Evolutionary conservation across 2,888 invertebrate genomes (phyloP).

Genomic region (Diaperis boleti): DNA sequence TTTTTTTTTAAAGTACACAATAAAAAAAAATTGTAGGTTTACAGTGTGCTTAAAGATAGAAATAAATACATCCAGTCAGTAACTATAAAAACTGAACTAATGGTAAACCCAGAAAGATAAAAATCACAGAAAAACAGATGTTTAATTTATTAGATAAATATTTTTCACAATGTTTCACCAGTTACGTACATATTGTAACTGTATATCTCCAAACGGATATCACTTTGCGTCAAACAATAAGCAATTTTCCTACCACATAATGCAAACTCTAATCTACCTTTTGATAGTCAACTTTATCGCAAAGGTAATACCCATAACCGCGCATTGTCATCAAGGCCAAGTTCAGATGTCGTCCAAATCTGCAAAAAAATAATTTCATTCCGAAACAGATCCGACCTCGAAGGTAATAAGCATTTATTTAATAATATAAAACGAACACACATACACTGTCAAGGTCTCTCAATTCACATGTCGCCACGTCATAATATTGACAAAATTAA

Average conservation of each 20-base stretch:
- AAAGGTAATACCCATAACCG: constrained; percentile 9
- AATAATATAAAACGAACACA: constrained; percentile 31
- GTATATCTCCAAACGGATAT: not conserved
- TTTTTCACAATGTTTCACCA: not conserved
- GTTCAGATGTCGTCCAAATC: constrained; percentile 6
- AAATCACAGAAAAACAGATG: too few species aligned
- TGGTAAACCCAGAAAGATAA: too few species aligned
- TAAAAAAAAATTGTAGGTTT: too few species aligned
- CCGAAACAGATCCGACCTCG: constrained; percentile 24
- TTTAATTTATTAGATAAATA: too few species aligned
- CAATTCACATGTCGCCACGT: constrained; percentile 30
- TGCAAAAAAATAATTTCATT: constrained; percentile 14
- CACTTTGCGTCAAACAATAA: constrained; percentile 21
- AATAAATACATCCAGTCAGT: too few species aligned
- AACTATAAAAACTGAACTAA: too few species aligned
- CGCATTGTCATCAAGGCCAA: constrained; percentile 24
- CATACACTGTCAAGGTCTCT: constrained; percentile 30
- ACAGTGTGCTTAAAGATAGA: too few species aligned
- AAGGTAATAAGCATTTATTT: constrained; percentile 36
- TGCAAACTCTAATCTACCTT: constrained; percentile 16
- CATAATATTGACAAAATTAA: constrained; percentile 23
- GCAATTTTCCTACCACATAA: constrained; percentile 27
- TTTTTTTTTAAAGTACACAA: too few species aligned
- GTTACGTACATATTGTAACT: too few species aligned
- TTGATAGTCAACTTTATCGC: constrained; percentile 16